These are phyloP conservation scores for Gopherus flavomarginatus DNA, from an alignment of 2,113 vertebrate species.

Conservation along the genomic window DNA sequence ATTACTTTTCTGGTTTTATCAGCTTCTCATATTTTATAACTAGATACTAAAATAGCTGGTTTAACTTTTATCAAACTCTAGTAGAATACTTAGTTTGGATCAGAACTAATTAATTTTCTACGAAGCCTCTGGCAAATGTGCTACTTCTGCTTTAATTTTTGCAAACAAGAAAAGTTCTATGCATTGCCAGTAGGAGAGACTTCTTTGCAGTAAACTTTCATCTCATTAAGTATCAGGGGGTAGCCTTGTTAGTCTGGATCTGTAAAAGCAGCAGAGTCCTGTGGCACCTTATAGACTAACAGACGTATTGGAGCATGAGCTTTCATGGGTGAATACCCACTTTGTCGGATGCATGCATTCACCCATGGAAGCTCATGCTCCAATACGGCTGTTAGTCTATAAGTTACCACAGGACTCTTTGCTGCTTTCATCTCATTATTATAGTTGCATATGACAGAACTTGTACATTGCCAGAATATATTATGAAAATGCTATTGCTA, in stretches of 20 bases:
- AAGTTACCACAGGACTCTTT: too few species aligned
- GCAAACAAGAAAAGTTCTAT: neutral
- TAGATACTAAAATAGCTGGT: neutral
- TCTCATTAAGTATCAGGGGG: neutral
- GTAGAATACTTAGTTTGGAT: rapidly evolving
- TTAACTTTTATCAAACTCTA: neutral
- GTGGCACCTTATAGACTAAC: too few species aligned
- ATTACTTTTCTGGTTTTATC: neutral
- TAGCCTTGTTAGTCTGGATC: too few species aligned
- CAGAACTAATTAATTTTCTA: neutral
- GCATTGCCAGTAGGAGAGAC: neutral
- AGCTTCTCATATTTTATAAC: slow-evolving; percentile 14
- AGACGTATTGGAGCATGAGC: too few species aligned
- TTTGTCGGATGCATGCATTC: too few species aligned
- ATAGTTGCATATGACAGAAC: neutral
- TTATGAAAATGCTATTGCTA: neutral
- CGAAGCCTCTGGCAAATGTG: neutral
- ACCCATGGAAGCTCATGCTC: too few species aligned
- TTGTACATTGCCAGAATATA: neutral
- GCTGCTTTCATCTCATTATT: neutral
- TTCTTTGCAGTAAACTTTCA: neutral
- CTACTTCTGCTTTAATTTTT: neutral
- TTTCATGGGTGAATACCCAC: too few species aligned
- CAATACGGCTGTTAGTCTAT: too few species aligned
- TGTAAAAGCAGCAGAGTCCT: too few species aligned